phyloP scores from a whole-genome alignment of 2,113 vertebrate genomes.

The Chroicocephalus ridibundus region DNA sequence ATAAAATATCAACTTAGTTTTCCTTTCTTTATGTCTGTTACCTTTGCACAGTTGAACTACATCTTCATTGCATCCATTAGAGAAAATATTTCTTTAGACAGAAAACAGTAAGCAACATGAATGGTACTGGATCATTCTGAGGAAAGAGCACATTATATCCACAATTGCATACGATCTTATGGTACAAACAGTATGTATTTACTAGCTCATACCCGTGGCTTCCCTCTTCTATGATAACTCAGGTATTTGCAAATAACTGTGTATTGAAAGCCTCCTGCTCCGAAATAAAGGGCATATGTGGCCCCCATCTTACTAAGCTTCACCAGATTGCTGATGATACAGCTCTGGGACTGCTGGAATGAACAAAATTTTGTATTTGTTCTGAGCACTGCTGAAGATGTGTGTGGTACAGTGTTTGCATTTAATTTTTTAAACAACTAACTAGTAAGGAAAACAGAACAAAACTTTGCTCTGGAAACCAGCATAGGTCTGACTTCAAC shows the following conservation, averaged over 20 bases:
- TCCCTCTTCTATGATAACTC: background rate
- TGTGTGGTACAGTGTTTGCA: background rate
- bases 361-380: background rate
- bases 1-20: background rate
- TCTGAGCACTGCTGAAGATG: background rate
- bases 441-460: background rate
- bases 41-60: background rate
- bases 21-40: background rate
- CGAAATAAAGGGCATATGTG: accelerated
- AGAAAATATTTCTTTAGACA: background rate
- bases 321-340: background rate
- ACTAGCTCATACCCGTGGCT: background rate
- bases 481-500: background rate
- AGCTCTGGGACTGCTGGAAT: background rate
- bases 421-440: background rate
- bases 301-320: background rate
- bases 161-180: background rate
- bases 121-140: background rate
- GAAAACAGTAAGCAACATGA: background rate
- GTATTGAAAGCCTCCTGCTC: background rate
- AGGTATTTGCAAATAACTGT: background rate
- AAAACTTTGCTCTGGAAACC: background rate
- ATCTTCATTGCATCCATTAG: background rate
- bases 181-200: background rate
- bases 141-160: background rate